Percentiles rank a stretch among this genome's conserved stretches.
phyloP scores from a whole-genome alignment of 2,888 invertebrate genomes.

The Resseliella maxima region DNA sequence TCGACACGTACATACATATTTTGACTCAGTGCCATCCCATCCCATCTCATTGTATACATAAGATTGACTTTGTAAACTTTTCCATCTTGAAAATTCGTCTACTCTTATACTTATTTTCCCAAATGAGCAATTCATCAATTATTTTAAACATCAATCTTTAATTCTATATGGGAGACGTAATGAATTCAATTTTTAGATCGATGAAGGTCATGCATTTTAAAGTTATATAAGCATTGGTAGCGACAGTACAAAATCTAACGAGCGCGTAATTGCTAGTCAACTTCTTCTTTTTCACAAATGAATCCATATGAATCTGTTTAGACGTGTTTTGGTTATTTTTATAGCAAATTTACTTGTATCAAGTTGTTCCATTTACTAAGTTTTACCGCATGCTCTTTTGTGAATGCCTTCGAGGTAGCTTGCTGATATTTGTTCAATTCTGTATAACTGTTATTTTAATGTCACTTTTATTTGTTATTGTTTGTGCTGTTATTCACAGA shows the following conservation, averaged over 20 bases:
- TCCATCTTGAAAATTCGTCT: background rate
- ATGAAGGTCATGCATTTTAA: slow-evolving; percentile 10
- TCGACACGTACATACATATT: background rate
- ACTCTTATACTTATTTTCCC: background rate
- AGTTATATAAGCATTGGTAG: background rate
- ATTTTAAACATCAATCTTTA: slow-evolving; percentile 23
- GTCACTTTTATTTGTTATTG: slow-evolving; percentile 28
- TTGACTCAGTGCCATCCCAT: background rate
- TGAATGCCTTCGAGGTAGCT: background rate
- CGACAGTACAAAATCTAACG: background rate
- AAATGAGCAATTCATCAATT: slow-evolving; percentile 12
- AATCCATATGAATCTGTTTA: background rate
- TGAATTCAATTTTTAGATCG: background rate
- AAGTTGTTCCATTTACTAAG: background rate
- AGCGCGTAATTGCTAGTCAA: slow-evolving; percentile 23
- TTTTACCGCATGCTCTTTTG: slow-evolving; percentile 13
- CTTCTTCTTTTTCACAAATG: slow-evolving; percentile 7
- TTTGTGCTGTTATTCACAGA: background rate
- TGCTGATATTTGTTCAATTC: slow-evolving; percentile 9
- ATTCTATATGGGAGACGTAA: slow-evolving; percentile 21
- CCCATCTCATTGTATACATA: background rate
- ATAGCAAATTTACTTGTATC: background rate
- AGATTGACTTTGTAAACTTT: slow-evolving; percentile 7
- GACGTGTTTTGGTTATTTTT: background rate
- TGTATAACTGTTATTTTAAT: background rate